Conservation (phyloP, 2,113 vertebrate genomes). For the Trematomus loennbergii region DNA sequence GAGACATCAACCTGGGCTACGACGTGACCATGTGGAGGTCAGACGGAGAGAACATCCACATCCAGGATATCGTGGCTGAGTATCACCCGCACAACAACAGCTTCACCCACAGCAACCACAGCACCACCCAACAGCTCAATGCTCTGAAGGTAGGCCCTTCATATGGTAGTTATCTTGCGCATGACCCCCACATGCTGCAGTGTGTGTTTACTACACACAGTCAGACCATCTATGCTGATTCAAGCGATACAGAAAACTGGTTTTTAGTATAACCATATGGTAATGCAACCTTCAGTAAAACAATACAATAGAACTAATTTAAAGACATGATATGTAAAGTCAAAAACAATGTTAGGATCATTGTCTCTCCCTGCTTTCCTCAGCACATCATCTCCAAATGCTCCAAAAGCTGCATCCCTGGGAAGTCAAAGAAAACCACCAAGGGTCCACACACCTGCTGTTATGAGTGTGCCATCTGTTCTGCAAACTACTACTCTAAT, state of each 20-base stretch:
- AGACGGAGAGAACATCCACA: constrained; percentile 62
- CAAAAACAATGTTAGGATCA: not conserved
- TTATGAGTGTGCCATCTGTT: constrained; percentile 89
- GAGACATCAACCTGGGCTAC: constrained; percentile 88
- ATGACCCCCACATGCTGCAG: not conserved
- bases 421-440: constrained; percentile 89
- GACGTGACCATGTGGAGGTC: constrained; percentile 87
- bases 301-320: not conserved
- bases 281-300: not conserved
- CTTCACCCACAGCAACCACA: constrained; percentile 77
- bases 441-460: constrained; percentile 90
- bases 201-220: constrained; percentile 23
- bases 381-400: constrained; percentile 88
- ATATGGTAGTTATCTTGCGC: not conserved
- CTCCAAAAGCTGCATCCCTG: constrained; percentile 87
- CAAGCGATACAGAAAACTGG: not conserved
- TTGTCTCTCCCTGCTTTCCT: constrained; percentile 4
- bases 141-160: constrained; percentile 77
- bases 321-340: no score
- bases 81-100: constrained; percentile 80
- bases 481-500: constrained; percentile 90
- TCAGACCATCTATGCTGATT: not conserved
- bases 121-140: constrained; percentile 71
- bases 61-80: constrained; percentile 82
- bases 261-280: not conserved